Conservation (phyloP, 2,113 vertebrate genomes). For the Ceyx margarethae region DNA sequence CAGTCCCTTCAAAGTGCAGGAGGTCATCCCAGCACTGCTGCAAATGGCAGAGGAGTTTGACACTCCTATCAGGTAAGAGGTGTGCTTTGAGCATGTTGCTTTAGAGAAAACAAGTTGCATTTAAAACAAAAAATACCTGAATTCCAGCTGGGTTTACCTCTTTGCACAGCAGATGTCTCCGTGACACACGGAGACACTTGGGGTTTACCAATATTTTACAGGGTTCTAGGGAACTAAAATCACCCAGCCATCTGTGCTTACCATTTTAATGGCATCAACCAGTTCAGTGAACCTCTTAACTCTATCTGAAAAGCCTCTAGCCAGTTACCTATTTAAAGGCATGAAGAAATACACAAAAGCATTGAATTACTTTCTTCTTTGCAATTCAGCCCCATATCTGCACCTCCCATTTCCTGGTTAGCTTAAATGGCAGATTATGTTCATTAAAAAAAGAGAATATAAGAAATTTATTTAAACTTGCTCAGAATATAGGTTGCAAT, state of each 20-base stretch:
- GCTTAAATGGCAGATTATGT: neutral
- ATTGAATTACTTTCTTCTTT: neutral
- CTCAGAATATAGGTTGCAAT: neutral
- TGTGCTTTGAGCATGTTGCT: neutral
- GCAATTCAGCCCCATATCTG: neutral
- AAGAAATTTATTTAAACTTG: neutral
- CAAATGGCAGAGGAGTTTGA: neutral
- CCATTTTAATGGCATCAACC: conserved; percentile 24
- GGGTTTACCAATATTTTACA: conserved; percentile 42
- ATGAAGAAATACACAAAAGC: neutral
- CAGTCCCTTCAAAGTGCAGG: neutral
- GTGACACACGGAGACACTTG: neutral
- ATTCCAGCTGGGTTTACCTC: neutral
- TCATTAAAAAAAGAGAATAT: neutral
- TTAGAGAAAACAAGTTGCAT: neutral
- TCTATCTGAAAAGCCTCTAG: neutral
- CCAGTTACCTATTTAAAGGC: neutral
- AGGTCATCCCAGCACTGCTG: neutral
- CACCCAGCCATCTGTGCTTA: conserved; percentile 20
- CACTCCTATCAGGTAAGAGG: neutral
- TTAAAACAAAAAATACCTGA: neutral
- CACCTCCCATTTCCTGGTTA: neutral
- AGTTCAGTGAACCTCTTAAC: conserved; percentile 2
- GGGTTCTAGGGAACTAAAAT: conserved; percentile 40
- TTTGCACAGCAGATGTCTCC: neutral